Percentiles rank a stretch among this genome's conserved stretches.
These are phyloP conservation scores for Oasisia sp. DNA, from an alignment of 2,888 invertebrate species.

Conservation along the genomic window DNA sequence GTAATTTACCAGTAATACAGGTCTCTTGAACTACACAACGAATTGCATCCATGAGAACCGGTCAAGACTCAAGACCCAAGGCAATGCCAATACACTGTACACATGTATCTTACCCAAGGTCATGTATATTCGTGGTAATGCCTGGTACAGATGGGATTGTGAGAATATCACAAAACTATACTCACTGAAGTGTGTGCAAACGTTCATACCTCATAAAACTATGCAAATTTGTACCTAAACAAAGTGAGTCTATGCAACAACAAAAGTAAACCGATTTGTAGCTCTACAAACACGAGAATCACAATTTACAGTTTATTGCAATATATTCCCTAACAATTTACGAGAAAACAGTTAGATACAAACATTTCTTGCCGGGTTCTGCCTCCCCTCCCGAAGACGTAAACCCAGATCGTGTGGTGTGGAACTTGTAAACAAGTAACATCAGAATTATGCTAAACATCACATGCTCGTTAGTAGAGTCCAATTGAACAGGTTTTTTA, in stretches of 20 bases:
- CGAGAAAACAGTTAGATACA: not conserved
- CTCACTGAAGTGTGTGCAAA: not conserved
- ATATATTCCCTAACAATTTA: not conserved
- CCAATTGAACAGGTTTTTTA: constrained; percentile 27
- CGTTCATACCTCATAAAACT: no score
- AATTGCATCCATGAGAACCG: not conserved
- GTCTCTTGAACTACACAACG: not conserved
- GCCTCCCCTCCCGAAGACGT: not conserved
- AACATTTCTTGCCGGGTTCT: not conserved
- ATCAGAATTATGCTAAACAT: constrained; percentile 5
- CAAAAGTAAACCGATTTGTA: not conserved
- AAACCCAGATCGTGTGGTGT: not conserved
- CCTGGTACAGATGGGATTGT: not conserved
- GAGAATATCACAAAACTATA: not conserved
- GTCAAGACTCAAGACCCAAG: not conserved
- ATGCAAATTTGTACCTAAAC: not conserved
- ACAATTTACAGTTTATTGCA: constrained; percentile 2
- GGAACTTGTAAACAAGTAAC: not conserved
- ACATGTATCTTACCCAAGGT: not conserved
- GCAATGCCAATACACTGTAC: not conserved
- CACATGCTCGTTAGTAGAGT: not conserved
- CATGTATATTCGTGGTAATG: no score
- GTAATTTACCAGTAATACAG: not conserved
- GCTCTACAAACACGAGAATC: not conserved
- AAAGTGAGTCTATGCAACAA: not conserved